Evolutionary conservation across 2,113 vertebrate species (phyloP).

Genomic region (Amphiprion ocellaris): DNA sequence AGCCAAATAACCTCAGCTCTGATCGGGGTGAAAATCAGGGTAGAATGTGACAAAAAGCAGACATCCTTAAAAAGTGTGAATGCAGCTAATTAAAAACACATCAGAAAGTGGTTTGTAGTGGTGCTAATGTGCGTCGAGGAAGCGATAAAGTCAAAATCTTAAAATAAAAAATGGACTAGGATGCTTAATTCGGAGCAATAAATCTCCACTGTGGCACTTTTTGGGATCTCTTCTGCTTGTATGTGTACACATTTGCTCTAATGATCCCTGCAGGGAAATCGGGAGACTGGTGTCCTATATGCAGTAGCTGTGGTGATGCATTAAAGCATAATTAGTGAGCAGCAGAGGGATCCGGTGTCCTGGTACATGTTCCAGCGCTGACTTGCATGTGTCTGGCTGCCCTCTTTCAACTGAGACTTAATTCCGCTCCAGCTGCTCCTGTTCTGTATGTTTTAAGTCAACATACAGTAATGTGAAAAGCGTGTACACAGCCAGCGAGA

Average conservation of each 20-base stretch:
- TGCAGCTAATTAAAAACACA: not conserved
- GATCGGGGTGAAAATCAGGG: not conserved
- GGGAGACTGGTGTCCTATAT: constrained; percentile 19
- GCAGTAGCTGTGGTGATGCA: not conserved
- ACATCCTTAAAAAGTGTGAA: not conserved
- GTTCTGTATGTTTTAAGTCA: not conserved
- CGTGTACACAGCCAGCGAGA: not conserved
- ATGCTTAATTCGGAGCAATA: not conserved
- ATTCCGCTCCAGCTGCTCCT: not conserved
- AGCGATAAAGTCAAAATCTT: no score
- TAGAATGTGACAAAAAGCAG: not conserved
- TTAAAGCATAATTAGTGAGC: constrained; percentile 18
- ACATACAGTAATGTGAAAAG: constrained; percentile 29
- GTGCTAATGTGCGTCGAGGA: not conserved
- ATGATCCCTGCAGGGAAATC: constrained; percentile 24
- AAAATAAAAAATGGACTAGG: not conserved
- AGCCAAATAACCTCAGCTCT: not conserved
- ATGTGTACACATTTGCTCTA: constrained; percentile 27
- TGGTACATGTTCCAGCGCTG: not conserved
- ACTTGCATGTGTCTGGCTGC: not conserved
- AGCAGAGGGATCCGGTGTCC: constrained; percentile 2
- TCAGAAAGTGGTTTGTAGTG: not conserved
- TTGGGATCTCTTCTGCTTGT: not conserved
- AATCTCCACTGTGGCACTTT: not conserved
- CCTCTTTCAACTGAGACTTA: not conserved